Conservation (phyloP, 2,797 vertebrate genomes). For the Scarus forsteni region DNA sequence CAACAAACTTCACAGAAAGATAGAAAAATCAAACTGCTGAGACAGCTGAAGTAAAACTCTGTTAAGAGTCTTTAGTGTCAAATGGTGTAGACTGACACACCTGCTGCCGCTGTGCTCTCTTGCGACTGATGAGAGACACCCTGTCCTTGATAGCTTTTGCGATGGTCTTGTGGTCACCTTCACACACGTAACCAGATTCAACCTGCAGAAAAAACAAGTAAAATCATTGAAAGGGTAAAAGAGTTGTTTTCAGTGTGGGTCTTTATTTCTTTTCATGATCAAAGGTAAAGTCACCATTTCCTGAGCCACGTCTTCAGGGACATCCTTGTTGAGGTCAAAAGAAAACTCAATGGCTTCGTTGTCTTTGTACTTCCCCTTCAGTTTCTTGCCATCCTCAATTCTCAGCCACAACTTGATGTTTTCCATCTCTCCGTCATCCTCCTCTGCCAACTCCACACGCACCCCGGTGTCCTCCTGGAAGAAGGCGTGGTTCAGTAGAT, state of each 20-base stretch:
- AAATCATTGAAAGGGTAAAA: neutral
- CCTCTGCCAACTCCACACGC: constrained; percentile 97
- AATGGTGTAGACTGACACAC: constrained; percentile 43
- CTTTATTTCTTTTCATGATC: no score
- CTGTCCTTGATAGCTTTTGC: constrained; percentile 99
- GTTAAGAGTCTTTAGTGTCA: neutral
- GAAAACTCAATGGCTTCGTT: constrained; percentile 99
- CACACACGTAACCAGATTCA: constrained; percentile 96
- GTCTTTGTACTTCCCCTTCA: constrained; percentile 99
- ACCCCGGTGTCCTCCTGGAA: constrained; percentile 99
- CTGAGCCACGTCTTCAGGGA: constrained; percentile 97
- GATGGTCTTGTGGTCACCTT: constrained; percentile 99
- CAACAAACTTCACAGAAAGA: constrained; percentile 5
- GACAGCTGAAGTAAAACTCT: neutral
- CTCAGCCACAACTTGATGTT: constrained; percentile 97
- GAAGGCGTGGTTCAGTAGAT: constrained; percentile 98
- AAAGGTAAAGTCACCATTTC: constrained; percentile 91
- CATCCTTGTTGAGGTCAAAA: constrained; percentile 96
- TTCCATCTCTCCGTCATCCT: constrained; percentile 97
- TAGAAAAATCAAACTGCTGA: neutral
- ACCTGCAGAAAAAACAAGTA: constrained; percentile 83
- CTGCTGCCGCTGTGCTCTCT: constrained; percentile 94
- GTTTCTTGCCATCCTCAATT: constrained; percentile 97
- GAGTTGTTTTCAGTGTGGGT: no score
- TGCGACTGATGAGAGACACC: constrained; percentile 95